Conservation (phyloP, 2,113 vertebrate species). For the Gobio gobio region DNA sequence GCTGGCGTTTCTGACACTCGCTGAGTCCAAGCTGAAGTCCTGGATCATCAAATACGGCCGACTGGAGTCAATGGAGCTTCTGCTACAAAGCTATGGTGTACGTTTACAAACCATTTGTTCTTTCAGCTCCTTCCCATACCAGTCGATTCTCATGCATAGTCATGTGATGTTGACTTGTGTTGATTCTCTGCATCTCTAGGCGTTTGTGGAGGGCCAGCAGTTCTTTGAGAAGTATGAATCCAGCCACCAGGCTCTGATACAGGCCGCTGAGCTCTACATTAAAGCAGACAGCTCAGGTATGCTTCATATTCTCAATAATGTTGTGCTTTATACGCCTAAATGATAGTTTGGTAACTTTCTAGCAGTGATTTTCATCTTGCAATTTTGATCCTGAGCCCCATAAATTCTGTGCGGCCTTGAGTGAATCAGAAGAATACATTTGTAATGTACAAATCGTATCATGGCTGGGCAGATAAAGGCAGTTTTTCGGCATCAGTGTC, state of each 20-base stretch:
- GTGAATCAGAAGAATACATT: not conserved
- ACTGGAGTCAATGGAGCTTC: constrained; percentile 88
- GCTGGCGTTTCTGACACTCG: constrained; percentile 91
- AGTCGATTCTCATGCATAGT: not conserved
- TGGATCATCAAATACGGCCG: constrained; percentile 99
- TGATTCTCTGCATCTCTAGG: constrained; percentile 70
- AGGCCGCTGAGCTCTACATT: constrained; percentile 88
- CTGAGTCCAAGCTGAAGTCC: constrained; percentile 95
- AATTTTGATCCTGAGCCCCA: not conserved
- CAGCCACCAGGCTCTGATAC: constrained; percentile 85
- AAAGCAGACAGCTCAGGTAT: constrained; percentile 92
- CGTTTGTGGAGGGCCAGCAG: constrained; percentile 91
- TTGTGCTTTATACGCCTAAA: not conserved
- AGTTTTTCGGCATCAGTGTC: constrained; percentile 30
- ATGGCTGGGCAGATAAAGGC: constrained; percentile 7
- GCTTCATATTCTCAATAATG: not conserved
- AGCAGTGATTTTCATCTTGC: not conserved
- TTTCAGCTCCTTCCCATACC: not conserved
- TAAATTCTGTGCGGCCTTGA: not conserved
- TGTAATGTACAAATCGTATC: constrained; percentile 23
- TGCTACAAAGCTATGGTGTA: constrained; percentile 93
- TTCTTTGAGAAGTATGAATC: constrained; percentile 97
- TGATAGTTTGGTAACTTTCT: not conserved
- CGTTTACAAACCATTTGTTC: constrained; percentile 62
- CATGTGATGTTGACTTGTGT: not conserved